phyloP scores from a whole-genome alignment of 2,113 vertebrate species.

The Lepus timidus region DNA sequence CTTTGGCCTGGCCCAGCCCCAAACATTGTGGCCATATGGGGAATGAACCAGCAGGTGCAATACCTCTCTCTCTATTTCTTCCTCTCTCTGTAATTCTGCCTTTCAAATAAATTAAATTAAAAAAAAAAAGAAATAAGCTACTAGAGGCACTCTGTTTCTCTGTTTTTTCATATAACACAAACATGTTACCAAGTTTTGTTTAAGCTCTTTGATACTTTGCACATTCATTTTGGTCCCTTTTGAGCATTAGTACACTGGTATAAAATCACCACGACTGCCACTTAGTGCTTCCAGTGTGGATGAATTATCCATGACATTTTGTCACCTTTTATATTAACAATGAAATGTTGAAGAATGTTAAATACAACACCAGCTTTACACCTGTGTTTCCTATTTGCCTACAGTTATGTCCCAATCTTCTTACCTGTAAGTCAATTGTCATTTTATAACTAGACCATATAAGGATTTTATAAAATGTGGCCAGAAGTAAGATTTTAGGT shows the following conservation, averaged over 20 bases:
- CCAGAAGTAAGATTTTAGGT: not conserved
- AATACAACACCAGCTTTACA: not conserved
- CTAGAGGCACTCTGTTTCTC: too few species aligned
- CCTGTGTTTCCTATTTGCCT: conserved; percentile 11
- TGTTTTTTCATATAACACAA: too few species aligned
- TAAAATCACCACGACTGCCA: not conserved
- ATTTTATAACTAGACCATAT: not conserved
- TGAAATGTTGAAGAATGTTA: not conserved
- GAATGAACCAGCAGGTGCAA: too few species aligned
- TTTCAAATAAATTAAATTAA: too few species aligned
- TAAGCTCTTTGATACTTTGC: not conserved
- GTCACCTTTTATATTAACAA: not conserved
- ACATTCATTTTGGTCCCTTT: not conserved
- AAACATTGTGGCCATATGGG: too few species aligned
- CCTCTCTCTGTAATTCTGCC: too few species aligned
- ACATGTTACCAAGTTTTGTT: not conserved
- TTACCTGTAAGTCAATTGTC: not conserved
- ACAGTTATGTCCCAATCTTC: not conserved
- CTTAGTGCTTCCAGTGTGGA: not conserved
- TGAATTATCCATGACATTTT: not conserved
- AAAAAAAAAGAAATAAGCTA: too few species aligned
- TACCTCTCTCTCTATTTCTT: too few species aligned
- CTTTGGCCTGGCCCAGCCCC: too few species aligned
- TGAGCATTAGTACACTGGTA: not conserved
- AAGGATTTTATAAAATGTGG: not conserved